Base-by-base conservation (phyloP, 2,113 vertebrate species). In the Ciconia stormi region DNA sequence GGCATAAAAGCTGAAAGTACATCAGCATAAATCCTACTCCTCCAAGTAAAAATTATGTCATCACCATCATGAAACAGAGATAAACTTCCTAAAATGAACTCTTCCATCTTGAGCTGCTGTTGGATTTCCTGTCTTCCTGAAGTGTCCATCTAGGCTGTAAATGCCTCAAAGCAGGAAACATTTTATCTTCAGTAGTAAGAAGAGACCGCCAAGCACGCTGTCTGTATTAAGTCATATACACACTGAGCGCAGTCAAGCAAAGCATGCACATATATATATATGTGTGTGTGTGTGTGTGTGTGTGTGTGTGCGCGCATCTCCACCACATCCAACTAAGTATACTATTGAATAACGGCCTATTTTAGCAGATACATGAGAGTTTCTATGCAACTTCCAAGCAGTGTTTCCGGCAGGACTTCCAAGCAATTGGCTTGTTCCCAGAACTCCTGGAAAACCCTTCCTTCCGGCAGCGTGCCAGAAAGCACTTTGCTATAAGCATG, bases 21-120 rank as follows among this genome's bases (percentile, higher is more conserved):
- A 56, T 69, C 77, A 65, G 69, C 42, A 82, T 87, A 95, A 96
- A 95, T 87, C 80, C 56, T 82, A 36, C 67, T 82, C 58, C 67
- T 92, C 81, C 83, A 87, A 82, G 70, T 46, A 94, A 87, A 96
- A 95, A 76, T 61, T 87, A 70, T 89, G 83, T 92, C 83, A 92
- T 65, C 87, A 77, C 69, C 81, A 87, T 69, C 63, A 40, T 42
- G 56, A 84, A 89, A 86, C 16, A 70, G 29, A 94, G 88, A 93
- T 77, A 94, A 92, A 81, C 82, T 84, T 81, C 82, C 55, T 44
- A 34, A 84, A 95, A 59, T 56, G 38, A 95, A 15, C 61, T 78
- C 36, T 11, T 83, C 55, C 73, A 78, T 72, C 83, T 65, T 63
- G 52, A 73, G 61, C 76, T 92, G 67, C 77, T 82, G 23, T 8